Evolutionary conservation across 2,888 invertebrate genomes (phyloP).

Genomic region (Eudemis profundana): DNA sequence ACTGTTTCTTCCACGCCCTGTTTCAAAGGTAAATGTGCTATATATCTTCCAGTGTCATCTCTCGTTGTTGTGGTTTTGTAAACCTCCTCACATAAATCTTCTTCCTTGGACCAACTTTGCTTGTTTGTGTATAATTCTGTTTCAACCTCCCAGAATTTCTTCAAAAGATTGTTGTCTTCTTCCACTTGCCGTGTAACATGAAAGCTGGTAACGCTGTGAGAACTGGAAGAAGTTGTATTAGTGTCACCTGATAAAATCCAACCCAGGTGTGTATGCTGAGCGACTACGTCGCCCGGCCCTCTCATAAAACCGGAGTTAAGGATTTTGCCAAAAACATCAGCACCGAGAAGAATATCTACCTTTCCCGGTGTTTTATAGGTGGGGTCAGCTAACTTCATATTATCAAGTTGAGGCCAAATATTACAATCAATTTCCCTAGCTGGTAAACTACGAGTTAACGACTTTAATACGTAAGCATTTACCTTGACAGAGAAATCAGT

Average conservation of each 20-base stretch:
- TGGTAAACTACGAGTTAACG: not conserved
- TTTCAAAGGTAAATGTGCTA: not conserved
- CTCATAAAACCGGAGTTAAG: conserved; percentile 6
- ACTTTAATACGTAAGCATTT: conserved; percentile 13
- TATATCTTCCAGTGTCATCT: conserved; percentile 3
- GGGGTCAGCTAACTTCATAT: conserved; percentile 16
- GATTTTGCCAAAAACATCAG: conserved; percentile 1
- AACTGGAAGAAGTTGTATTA: conserved; percentile 5
- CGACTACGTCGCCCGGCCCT: conserved; percentile 3
- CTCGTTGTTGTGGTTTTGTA: not conserved
- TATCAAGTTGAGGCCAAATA: no score
- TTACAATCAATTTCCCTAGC: not conserved
- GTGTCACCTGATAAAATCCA: conserved; percentile 24
- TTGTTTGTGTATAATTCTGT: not conserved
- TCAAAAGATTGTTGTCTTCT: conserved; percentile 12
- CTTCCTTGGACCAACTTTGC: not conserved
- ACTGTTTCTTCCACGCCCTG: no score
- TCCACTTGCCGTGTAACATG: conserved; percentile 4
- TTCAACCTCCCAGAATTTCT: conserved; percentile 15
- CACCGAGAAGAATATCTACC: conserved; percentile 12
- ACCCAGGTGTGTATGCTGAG: conserved; percentile 17
- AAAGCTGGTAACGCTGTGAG: not conserved
- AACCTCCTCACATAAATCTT: not conserved
- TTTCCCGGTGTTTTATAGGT: conserved; percentile 4
- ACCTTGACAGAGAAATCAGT: not conserved